Conservation (phyloP, 2,113 vertebrate genomes). For the Lipotes vexillifer region DNA sequence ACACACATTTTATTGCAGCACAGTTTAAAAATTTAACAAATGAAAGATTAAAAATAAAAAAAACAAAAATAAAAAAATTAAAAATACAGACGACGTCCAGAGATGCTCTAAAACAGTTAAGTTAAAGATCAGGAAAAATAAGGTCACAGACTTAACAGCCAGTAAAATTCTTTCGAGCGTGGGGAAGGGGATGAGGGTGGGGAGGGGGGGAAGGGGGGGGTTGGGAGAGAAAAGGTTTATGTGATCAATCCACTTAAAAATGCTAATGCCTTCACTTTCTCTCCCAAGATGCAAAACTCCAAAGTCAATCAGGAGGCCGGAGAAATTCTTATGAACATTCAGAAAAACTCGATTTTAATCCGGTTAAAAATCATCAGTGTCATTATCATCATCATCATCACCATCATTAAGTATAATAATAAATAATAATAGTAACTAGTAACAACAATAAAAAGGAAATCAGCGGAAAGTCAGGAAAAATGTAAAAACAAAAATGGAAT, state of each 20-base stretch:
- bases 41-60: constrained; percentile 80
- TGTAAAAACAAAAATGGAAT: constrained; percentile 79
- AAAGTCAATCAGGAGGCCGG: constrained; percentile 74
- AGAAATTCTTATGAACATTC: constrained; percentile 78
- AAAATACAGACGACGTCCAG: constrained; percentile 80
- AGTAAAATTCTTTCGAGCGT: constrained; percentile 73
- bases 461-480: constrained; percentile 84
- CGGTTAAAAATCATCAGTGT: constrained; percentile 79
- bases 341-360: constrained; percentile 80
- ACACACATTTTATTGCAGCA: constrained; percentile 81
- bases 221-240: constrained; percentile 76
- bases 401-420: constrained; percentile 78
- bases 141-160: constrained; percentile 78
- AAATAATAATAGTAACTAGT: constrained; percentile 78
- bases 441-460: constrained; percentile 84
- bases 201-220: constrained; percentile 65
- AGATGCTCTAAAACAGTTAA: constrained; percentile 79
- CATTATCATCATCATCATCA: constrained; percentile 80
- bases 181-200: constrained; percentile 69
- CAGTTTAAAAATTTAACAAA: constrained; percentile 81
- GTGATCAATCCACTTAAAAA: constrained; percentile 79
- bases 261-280: constrained; percentile 75
- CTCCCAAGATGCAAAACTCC: constrained; percentile 77
- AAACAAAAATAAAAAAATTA: constrained; percentile 76
- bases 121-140: constrained; percentile 79